Evolutionary conservation across 2,797 vertebrate genomes (phyloP).

Genomic region (Sebastes cheni): DNA sequence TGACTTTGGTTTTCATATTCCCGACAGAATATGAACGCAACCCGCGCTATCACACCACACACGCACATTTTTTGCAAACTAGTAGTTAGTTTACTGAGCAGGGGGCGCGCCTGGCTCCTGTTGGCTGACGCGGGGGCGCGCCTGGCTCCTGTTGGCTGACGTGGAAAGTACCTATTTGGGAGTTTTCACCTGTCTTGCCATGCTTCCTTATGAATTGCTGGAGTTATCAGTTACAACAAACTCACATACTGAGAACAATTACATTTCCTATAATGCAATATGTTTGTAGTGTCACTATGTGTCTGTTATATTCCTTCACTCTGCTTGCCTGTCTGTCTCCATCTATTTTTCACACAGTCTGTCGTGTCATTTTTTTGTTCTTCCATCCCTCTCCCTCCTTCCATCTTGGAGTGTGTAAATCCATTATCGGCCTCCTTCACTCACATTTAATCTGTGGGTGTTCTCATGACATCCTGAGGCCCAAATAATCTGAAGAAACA

Average conservation of each 20-base stretch:
- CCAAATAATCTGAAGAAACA: background rate
- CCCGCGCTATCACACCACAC: background rate
- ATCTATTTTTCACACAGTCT: background rate
- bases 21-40: conserved; percentile 23
- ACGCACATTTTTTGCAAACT: conserved; percentile 17
- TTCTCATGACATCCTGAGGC: conserved; percentile 7
- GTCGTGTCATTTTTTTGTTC: background rate
- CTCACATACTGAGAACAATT: background rate
- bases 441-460: conserved; percentile 33
- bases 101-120: conserved; percentile 26
- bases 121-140: conserved; percentile 51
- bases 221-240: background rate
- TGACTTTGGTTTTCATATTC: background rate
- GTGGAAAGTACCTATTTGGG: background rate
- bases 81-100: conserved; percentile 23
- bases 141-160: conserved; percentile 43
- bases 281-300: background rate
- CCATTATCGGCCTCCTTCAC: background rate
- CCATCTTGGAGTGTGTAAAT: conserved; percentile 7
- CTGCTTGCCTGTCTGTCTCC: background rate
- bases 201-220: background rate
- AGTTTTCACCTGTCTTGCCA: background rate
- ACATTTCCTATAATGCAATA: background rate
- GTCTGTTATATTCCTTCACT: background rate
- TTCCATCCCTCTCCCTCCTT: background rate